Conservation (phyloP, 2,113 vertebrate species). For the Dipodomys merriami region DNA sequence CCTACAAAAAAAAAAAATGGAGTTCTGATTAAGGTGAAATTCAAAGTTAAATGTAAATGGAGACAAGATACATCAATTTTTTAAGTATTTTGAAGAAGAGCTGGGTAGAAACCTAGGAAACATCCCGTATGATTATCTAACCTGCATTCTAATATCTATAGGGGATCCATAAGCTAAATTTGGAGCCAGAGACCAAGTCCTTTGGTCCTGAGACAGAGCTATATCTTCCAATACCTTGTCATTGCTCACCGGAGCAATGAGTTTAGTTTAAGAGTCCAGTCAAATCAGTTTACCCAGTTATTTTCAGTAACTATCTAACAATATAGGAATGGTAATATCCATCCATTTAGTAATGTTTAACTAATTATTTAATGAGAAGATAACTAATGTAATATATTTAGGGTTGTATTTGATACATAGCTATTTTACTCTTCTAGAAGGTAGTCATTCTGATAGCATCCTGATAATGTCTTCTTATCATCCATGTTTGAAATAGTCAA, state of each 20-base stretch:
- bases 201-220: background rate
- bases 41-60: constrained; percentile 40
- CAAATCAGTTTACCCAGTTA: background rate
- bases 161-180: too few relatives aligned
- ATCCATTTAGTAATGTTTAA: background rate
- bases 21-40: constrained; percentile 8
- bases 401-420: background rate
- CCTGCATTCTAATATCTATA: background rate
- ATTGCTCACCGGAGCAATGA: background rate
- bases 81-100: background rate
- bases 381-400: constrained; percentile 1
- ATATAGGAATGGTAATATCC: background rate
- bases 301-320: background rate
- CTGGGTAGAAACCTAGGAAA: background rate
- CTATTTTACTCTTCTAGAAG: background rate
- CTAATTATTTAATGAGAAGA: background rate
- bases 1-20: constrained; percentile 52
- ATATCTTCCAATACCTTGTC: background rate
- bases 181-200: too few relatives aligned
- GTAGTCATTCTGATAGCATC: background rate
- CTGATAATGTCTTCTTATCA: background rate
- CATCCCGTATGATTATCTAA: background rate
- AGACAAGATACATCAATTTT: background rate
- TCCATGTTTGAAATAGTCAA: background rate
- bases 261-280: constrained; percentile 4